Evolutionary conservation across 2,888 invertebrate species (phyloP).

Genomic region (Drosophila gaucha): DNA sequence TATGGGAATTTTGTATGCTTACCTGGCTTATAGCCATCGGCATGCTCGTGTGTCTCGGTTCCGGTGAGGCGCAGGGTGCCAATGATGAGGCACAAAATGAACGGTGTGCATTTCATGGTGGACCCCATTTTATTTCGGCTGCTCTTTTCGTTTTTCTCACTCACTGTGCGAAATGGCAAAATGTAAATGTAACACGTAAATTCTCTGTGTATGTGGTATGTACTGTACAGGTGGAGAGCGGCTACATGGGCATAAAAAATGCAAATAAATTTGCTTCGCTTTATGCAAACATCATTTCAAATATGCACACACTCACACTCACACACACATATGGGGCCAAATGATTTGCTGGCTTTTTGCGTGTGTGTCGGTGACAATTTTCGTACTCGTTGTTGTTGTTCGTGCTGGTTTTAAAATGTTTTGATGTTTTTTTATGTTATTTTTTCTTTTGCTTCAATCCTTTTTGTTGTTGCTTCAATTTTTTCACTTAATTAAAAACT

Average conservation of each 20-base stretch:
- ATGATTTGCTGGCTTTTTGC: slow-evolving; percentile 54
- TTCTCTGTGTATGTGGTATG: slow-evolving; percentile 13
- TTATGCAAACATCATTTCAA: slow-evolving; percentile 62
- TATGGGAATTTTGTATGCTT: slow-evolving; percentile 35
- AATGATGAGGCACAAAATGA: slow-evolving; percentile 70
- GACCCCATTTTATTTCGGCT: slow-evolving; percentile 9
- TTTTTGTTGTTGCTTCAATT: slow-evolving; percentile 50
- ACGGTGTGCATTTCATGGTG: slow-evolving; percentile 53
- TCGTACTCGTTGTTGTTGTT: slow-evolving; percentile 1
- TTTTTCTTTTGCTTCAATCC: slow-evolving; percentile 36
- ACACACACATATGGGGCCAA: slow-evolving; percentile 25
- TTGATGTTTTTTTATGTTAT: slow-evolving; percentile 10
- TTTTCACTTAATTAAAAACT: slow-evolving; percentile 77
- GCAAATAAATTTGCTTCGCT: slow-evolving; percentile 61
- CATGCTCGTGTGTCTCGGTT: slow-evolving; percentile 83
- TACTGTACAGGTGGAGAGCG: slow-evolving; percentile 31
- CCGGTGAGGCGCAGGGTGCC: slow-evolving; percentile 49
- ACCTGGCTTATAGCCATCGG: slow-evolving; percentile 85
- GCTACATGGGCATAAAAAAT: slow-evolving; percentile 54
- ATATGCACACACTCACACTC: slow-evolving; percentile 25
- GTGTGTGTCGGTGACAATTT: slow-evolving; percentile 42
- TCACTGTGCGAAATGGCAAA: slow-evolving; percentile 20
- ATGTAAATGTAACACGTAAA: slow-evolving; percentile 36
- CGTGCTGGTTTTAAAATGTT: slow-evolving; percentile 1
- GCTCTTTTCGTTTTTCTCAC: background rate